Evolutionary conservation across 2,797 vertebrate species (phyloP), one percentile per base, ranked within the genome.

Genomic region (Hylomyscus alleni): DNA sequence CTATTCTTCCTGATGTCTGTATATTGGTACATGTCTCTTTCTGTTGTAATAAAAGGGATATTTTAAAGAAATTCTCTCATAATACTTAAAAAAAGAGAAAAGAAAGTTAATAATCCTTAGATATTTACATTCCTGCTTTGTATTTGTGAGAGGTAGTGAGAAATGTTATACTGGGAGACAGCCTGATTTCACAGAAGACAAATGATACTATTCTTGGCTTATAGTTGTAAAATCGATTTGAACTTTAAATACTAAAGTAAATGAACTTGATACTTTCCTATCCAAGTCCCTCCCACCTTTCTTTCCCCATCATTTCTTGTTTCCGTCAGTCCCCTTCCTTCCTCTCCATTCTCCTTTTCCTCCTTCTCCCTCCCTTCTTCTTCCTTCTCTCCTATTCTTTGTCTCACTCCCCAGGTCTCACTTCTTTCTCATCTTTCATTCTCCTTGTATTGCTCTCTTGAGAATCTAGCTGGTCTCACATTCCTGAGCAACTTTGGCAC

Each of bases 51-150:
- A 47, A 86, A 96, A 91, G 26, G 56, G 1, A n/a, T 69, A 83
- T 13, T 90, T 94, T 84, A n/a, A 52, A 26, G 15, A 96, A 80
- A 83, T 58, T 44, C 2, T 93, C 12, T 83, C 20, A 4, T 86
- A 56, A n/a, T 77, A 44, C 44, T 94, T 95, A 93, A 73, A 72
- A 72, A 92, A 80, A 95, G 10, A 93, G 54, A 80, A 85, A 92
- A 81, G 60, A 40, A 95, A 81, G 5, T 87, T 85, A 58, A 34
- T 72, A 75, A 75, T 2, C 31, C 44, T 76, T 91, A 94, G 67
- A 78, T 93, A 83, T 67, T 84, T 86, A 77, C 52, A 10, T 95
- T 93, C 2, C 29, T 83, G 40, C 31, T 93, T 96, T 86, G 29
- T 75, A 62, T 81, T 86, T 94, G 24, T 90, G 50, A 91, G 58